These are phyloP conservation scores for Dendrolimus punctatus DNA, from an alignment of 1,140 invertebrate species.

Conservation along the genomic window DNA sequence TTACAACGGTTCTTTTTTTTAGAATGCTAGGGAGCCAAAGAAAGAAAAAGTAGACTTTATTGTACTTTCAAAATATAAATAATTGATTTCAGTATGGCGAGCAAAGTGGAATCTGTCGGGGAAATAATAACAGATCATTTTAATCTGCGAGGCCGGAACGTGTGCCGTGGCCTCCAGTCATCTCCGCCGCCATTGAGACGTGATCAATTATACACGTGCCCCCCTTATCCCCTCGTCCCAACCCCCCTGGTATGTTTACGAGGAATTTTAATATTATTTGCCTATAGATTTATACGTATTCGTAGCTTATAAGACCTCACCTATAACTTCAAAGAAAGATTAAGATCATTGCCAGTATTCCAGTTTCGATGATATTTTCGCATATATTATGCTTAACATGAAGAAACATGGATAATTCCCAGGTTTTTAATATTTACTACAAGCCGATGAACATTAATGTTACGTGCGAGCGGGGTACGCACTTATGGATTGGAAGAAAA, in stretches of 20 bases:
- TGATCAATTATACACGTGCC: constrained; percentile 33
- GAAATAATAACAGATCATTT: constrained; percentile 35
- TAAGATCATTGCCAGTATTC: no score
- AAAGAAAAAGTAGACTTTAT: no score
- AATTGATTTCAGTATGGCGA: constrained; percentile 10
- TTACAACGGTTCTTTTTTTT: background rate
- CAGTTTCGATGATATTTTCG: no score
- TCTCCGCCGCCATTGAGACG: constrained; percentile 21
- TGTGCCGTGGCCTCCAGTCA: constrained; percentile 5
- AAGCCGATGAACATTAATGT: no score
- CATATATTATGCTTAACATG: no score
- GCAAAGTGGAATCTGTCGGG: constrained; percentile 21
- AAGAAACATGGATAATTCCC: no score
- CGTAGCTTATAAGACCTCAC: background rate
- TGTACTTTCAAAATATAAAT: no score
- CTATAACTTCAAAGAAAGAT: no score
- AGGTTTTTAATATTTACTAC: no score
- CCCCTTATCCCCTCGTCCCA: constrained; percentile 10
- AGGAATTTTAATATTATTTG: constrained; percentile 19
- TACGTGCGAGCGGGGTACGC: no score
- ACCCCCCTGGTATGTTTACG: constrained; percentile 10
- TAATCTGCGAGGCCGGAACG: constrained; percentile 17
- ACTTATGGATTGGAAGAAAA: no score
- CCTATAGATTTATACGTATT: constrained; percentile 11
- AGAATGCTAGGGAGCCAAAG: no score